Conservation (phyloP, 2,797 vertebrate genomes). For the Dendrocincla tyrannina region DNA sequence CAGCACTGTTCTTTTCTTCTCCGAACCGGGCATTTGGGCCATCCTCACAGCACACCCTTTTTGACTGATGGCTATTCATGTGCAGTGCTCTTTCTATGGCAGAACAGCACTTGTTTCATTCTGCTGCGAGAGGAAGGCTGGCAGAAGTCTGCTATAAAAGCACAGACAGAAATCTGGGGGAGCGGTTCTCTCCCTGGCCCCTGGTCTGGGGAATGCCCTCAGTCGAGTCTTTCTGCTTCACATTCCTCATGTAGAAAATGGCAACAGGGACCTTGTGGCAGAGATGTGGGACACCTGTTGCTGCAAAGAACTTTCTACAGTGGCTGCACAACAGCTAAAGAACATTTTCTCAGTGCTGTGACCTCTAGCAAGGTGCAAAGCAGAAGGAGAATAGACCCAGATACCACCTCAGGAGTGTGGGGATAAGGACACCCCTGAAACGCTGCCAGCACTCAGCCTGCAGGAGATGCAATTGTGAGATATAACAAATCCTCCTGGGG, state of each 20-base stretch:
- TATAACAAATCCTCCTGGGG: background rate
- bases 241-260: background rate
- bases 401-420: no score
- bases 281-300: background rate
- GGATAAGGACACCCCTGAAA: background rate
- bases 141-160: background rate
- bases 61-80: conserved; percentile 18
- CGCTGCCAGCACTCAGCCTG: background rate
- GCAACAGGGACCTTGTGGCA: background rate
- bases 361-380: background rate
- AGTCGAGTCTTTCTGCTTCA: background rate
- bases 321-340: background rate
- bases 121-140: background rate
- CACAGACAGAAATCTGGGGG: background rate
- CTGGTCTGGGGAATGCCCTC: background rate
- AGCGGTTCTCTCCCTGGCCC: background rate
- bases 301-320: background rate
- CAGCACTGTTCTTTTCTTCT: conserved; percentile 12
- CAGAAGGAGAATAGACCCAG: background rate
- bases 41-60: background rate
- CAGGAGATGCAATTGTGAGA: background rate
- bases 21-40: background rate
- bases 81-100: background rate
- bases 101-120: background rate
- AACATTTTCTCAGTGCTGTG: background rate